phyloP scores from a whole-genome alignment of 35 echinoderm and acorn worm genomes.

The Anneissia japonica region DNA sequence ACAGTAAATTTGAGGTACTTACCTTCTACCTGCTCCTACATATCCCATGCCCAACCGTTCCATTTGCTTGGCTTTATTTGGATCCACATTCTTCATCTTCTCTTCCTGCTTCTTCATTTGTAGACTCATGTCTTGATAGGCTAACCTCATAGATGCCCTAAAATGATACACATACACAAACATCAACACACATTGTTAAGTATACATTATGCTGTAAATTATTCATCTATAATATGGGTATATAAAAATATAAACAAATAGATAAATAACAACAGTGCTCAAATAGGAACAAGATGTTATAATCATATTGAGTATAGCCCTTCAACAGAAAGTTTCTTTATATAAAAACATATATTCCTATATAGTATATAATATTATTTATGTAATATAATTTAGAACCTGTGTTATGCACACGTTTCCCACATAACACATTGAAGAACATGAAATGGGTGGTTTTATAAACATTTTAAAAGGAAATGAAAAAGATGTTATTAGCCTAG shows the following conservation, averaged over 20 bases:
- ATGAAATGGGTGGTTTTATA: too few species aligned
- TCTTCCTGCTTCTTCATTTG: constrained; percentile 91
- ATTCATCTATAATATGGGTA: neutral
- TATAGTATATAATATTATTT: too few species aligned
- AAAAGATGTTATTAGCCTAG: too few species aligned
- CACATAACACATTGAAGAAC: too few species aligned
- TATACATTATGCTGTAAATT: too few species aligned
- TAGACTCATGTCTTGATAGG: constrained; percentile 84
- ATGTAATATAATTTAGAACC: too few species aligned
- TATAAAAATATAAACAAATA: neutral
- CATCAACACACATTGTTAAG: neutral
- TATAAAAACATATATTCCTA: too few species aligned
- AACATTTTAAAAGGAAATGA: too few species aligned
- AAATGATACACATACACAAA: neutral
- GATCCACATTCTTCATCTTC: constrained; percentile 69
- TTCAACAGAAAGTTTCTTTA: too few species aligned
- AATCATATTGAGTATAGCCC: too few species aligned
- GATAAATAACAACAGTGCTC: neutral
- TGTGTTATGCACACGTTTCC: too few species aligned
- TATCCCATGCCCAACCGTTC: constrained; percentile 97
- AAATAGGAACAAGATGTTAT: neutral
- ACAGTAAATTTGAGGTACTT: neutral
- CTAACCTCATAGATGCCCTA: constrained; percentile 88
- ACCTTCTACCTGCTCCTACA: constrained; percentile 70
- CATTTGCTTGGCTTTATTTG: constrained; percentile 94